These are phyloP conservation scores for Turritopsis dohrnii DNA, from an alignment of 30 jellyfish, hydroid and myxozoan species.

Conservation along the genomic window DNA sequence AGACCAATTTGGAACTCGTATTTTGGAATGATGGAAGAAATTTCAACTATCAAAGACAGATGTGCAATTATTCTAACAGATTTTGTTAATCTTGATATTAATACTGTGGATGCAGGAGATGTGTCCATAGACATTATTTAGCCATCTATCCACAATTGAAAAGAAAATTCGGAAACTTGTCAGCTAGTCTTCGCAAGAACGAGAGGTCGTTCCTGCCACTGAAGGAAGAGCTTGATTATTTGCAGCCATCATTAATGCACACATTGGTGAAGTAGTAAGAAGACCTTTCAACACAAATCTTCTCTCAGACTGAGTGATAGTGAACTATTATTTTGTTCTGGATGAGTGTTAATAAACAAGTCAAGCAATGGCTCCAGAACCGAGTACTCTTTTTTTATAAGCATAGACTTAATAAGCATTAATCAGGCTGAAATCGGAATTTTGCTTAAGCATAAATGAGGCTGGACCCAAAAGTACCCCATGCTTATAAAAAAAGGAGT, in stretches of 20 bases:
- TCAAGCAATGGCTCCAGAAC: constrained; percentile 34
- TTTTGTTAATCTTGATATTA: not conserved
- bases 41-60: not conserved
- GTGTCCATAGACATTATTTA: not conserved
- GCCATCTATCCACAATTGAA: not conserved
- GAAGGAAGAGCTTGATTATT: constrained; percentile 3
- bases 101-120: constrained; percentile 7
- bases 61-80: not conserved
- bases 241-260: constrained; percentile 22
- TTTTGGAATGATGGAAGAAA: constrained; percentile 2
- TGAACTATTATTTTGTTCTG: constrained; percentile 5
- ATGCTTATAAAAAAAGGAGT: too few species aligned
- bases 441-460: too few species aligned
- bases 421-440: too few species aligned
- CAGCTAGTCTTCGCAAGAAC: constrained; percentile 20
- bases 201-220: constrained; percentile 8
- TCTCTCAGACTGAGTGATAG: constrained; percentile 18
- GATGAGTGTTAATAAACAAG: constrained; percentile 14
- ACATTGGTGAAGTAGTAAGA: constrained; percentile 30
- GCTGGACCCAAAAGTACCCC: too few species aligned
- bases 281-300: constrained; percentile 14
- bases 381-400: too few species aligned
- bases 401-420: too few species aligned
- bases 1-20: constrained; percentile 7
- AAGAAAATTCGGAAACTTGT: constrained; percentile 9